Evolutionary conservation across 2,797 vertebrate genomes (phyloP).

Genomic region (Lepilemur ruficaudatus): DNA sequence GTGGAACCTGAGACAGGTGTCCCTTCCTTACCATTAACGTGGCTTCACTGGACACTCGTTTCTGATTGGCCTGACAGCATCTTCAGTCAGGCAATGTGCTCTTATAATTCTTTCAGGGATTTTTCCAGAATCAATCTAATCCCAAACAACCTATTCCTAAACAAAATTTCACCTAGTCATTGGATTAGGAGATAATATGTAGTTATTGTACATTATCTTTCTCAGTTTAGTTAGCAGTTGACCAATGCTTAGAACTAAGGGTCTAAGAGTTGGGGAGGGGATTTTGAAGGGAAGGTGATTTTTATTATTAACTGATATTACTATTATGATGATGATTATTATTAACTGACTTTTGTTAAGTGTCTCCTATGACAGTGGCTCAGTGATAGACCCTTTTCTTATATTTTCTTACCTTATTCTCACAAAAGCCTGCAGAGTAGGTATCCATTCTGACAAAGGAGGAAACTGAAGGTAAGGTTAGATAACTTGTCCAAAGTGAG

Average conservation of each 20-base stretch:
- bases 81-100: neutral
- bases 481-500: neutral
- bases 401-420: neutral
- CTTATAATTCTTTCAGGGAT: neutral
- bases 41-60: neutral
- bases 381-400: neutral
- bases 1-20: neutral
- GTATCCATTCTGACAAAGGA: neutral
- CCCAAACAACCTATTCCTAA: neutral
- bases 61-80: neutral
- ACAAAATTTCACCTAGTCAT: neutral
- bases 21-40: neutral
- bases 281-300: neutral
- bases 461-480: neutral
- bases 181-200: neutral
- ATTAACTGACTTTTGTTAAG: neutral
- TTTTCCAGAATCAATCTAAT: neutral
- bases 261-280: neutral
- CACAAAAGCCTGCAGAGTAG: neutral
- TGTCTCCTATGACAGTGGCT: neutral
- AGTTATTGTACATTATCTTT: neutral
- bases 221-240: neutral
- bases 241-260: neutral
- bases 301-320: neutral
- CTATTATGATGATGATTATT: neutral